Conservation (phyloP, 2,797 vertebrate genomes). For the Selene dorsalis region DNA sequence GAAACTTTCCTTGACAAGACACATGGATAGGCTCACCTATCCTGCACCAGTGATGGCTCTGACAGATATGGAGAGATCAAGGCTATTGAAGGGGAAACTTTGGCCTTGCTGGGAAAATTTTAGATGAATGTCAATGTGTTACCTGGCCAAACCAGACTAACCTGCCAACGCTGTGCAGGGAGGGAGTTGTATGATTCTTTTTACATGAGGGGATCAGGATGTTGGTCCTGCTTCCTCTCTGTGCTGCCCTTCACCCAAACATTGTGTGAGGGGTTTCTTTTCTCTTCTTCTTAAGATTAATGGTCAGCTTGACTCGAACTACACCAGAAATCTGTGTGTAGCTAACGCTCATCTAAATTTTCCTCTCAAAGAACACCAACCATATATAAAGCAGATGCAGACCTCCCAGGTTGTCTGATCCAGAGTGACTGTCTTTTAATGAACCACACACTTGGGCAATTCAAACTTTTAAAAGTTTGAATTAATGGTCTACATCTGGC, state of each 20-base stretch:
- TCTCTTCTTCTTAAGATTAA: too few relatives aligned
- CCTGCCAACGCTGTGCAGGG: constrained; percentile 36
- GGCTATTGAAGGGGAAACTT: constrained; percentile 57
- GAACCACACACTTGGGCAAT: too few relatives aligned
- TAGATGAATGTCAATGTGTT: constrained; percentile 58
- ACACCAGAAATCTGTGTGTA: too few relatives aligned
- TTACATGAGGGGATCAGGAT: constrained; percentile 44
- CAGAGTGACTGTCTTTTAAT: too few relatives aligned
- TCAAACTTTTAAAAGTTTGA: too few relatives aligned
- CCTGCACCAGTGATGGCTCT: constrained; percentile 52
- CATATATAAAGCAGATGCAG: too few relatives aligned
- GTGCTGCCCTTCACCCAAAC: too few relatives aligned
- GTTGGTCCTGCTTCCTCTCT: not conserved
- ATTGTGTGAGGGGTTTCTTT: too few relatives aligned
- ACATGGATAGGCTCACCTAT: constrained; percentile 54
- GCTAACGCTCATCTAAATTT: too few relatives aligned
- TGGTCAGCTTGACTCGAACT: not conserved
- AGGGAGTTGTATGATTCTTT: constrained; percentile 64
- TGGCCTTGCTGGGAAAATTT: constrained; percentile 70
- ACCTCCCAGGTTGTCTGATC: too few relatives aligned
- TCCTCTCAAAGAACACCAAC: too few relatives aligned
- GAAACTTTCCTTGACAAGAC: constrained; percentile 61
- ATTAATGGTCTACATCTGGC: not conserved
- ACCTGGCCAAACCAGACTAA: constrained; percentile 46
- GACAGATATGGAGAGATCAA: constrained; percentile 72